Evolutionary conservation across 2,888 invertebrate species (phyloP).

Genomic region (Heliconius ismenius): DNA sequence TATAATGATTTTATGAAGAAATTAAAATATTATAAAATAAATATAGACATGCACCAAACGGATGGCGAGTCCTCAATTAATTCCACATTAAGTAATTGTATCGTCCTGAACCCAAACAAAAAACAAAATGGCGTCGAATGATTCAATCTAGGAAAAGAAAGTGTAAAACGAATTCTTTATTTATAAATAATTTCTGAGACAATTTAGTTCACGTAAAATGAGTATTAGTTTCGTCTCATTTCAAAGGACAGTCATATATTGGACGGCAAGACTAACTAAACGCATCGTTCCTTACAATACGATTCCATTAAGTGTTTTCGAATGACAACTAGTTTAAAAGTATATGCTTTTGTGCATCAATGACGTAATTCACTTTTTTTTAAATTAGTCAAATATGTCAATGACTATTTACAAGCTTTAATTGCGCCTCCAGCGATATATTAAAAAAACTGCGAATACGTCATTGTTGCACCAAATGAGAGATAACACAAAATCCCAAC

Average conservation of each 20-base stretch:
- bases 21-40: not conserved
- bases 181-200: constrained; percentile 15
- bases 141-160: not conserved
- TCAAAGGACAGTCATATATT: constrained; percentile 37
- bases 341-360: not conserved
- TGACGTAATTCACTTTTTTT: not conserved
- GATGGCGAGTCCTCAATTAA: not conserved
- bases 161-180: constrained; percentile 8
- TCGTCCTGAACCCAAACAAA: not conserved
- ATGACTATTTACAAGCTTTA: too few species aligned
- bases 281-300: constrained; percentile 7
- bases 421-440: too few species aligned
- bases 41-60: not conserved
- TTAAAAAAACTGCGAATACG: not conserved
- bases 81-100: not conserved
- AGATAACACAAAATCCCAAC: not conserved
- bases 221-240: constrained; percentile 28
- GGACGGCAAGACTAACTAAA: constrained; percentile 38
- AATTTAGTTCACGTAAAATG: constrained; percentile 22
- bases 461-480: not conserved
- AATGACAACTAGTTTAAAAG: not conserved
- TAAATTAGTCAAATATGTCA: not conserved
- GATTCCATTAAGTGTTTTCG: not conserved
- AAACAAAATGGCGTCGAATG: not conserved
- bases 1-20: not conserved